Percentiles rank a stretch among this genome's conserved stretches.
Conservation (phyloP, 2,797 vertebrate species). For the Melanogrammus aeglefinus region DNA sequence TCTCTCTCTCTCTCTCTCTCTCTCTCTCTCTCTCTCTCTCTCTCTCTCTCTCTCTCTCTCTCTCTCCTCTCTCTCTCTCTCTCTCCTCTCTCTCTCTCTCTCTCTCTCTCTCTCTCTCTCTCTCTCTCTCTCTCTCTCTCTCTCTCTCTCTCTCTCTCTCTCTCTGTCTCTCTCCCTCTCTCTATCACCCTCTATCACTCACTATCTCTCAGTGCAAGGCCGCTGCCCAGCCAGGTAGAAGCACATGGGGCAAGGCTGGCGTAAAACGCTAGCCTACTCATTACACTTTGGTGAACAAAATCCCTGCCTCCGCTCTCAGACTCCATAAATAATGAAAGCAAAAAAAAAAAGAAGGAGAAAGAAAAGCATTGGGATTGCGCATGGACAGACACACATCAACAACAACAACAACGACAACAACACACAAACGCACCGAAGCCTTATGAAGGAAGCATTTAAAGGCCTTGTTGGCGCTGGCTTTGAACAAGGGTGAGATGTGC, state of each 20-base stretch:
- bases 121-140: too few species aligned
- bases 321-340: constrained; percentile 71
- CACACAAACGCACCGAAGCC: background rate
- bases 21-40: background rate
- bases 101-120: too few species aligned
- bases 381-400: background rate
- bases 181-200: constrained; percentile 45
- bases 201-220: constrained; percentile 48
- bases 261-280: constrained; percentile 49
- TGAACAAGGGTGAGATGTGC: too few species aligned
- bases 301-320: constrained; percentile 63
- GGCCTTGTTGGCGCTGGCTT: too few species aligned
- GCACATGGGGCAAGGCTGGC: constrained; percentile 54
- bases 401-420: background rate
- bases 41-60: background rate
- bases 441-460: too few species aligned
- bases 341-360: background rate
- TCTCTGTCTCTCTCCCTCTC: constrained; percentile 25
- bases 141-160: background rate
- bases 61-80: background rate
- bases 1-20: background rate
- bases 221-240: constrained; percentile 64
- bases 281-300: constrained; percentile 66
- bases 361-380: background rate
- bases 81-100: background rate